Base-by-base conservation (phyloP, 2,797 vertebrate species). In the Labeo calbasu region DNA sequence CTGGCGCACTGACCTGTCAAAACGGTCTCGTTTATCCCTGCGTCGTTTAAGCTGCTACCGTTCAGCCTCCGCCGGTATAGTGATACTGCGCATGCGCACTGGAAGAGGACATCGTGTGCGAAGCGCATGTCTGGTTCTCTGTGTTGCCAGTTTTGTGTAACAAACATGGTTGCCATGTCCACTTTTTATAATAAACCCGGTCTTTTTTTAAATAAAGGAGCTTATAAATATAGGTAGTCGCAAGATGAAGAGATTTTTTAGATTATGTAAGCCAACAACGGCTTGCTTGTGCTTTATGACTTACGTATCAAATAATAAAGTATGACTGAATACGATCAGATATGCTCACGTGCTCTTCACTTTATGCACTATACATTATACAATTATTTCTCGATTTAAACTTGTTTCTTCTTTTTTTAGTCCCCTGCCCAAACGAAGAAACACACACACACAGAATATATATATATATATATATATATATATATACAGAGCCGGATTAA, bases 31-130 rank as follows among this genome's bases (percentile, higher is more conserved):
- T 82, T 94, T 93, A 93, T 92, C 92, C 90, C 89, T 90, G 87
- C 86, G 89, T 90, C 87, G 88, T 87, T 92, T 92, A 92, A 94
- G 93, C 94, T 91, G 91, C 81, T 91, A 88, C 84, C 28, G 78
- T 87, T 90, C 89, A 88, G 89, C 89, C 91, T 92, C 93, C 88
- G 92, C 94, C 95, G 94, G 95, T 95, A 91, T 73, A 36, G 5
- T 57, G 90, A n/a, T 91, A 92, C 15, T 92, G 91, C 93, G 94
- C 95, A 93, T 93, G 95, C 89, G 92, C 25, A 13, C 2, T 46
- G 77, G 13, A 2, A 46, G 46, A 81, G 79, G 43, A 79, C 53
- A 23, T 32, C 77, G 48, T 76, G 59, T 32, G 17, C 40, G 65
- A 23, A 23, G 85, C 89, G 84, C 89, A 89, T 85, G 89, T 79